Evolutionary conservation across 2,888 invertebrate species (phyloP).

Genomic region (Cenopis cana): DNA sequence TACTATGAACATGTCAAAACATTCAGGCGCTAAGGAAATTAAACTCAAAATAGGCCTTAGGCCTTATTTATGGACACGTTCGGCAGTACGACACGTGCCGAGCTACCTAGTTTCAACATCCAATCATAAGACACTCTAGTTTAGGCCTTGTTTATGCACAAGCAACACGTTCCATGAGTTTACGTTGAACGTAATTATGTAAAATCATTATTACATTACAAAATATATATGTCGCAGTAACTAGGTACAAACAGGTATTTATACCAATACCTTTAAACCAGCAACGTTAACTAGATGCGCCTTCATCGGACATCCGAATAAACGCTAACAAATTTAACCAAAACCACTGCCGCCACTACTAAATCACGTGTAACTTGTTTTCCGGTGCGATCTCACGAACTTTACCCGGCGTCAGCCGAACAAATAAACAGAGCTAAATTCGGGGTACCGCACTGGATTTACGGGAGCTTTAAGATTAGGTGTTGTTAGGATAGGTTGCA

Average conservation of each 20-base stretch:
- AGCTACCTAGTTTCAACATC: too few species aligned
- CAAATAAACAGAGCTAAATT: slow-evolving; percentile 37
- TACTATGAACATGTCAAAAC: too few species aligned
- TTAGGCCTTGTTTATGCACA: too few species aligned
- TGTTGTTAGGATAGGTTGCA: not conserved
- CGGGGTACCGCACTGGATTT: slow-evolving; percentile 17
- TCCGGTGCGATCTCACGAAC: slow-evolving; percentile 15
- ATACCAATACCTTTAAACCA: not conserved
- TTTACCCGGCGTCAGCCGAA: slow-evolving; percentile 20
- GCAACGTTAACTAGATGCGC: slow-evolving; percentile 3
- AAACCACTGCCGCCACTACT: slow-evolving; percentile 18
- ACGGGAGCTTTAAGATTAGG: slow-evolving; percentile 14
- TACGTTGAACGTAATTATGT: too few species aligned
- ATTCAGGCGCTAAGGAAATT: too few species aligned
- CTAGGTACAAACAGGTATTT: not conserved
- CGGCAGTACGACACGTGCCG: too few species aligned
- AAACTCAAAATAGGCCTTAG: too few species aligned
- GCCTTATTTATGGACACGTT: too few species aligned
- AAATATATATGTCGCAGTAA: not conserved
- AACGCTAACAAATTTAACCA: slow-evolving; percentile 29
- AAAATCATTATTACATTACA: too few species aligned
- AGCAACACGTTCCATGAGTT: too few species aligned
- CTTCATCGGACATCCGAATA: slow-evolving; percentile 22
- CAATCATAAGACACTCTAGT: too few species aligned
- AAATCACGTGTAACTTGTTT: slow-evolving; percentile 34